These are phyloP conservation scores for Gibbula magus DNA, from an alignment of 2,888 invertebrate genomes.

Conservation along the genomic window DNA sequence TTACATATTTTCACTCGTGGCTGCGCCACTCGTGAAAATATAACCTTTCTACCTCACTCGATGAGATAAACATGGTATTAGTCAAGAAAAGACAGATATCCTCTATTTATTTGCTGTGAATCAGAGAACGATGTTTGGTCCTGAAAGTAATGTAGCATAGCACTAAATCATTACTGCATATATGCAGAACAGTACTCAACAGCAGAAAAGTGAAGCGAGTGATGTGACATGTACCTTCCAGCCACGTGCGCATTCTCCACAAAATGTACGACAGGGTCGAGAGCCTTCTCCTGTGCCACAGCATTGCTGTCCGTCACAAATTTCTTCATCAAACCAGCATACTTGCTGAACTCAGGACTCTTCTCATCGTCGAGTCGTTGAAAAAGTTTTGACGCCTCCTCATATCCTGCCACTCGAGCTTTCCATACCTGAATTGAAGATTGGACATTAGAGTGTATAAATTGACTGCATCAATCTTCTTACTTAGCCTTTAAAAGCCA, in stretches of 20 bases:
- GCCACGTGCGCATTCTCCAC: conserved; percentile 86
- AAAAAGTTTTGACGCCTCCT: conserved; percentile 92
- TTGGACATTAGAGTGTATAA: conserved; percentile 13
- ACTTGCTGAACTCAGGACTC: conserved; percentile 94
- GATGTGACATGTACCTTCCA: conserved; percentile 79
- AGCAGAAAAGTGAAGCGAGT: too few species aligned
- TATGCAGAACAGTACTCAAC: too few species aligned
- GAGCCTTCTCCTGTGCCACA: conserved; percentile 94
- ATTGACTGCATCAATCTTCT: neutral
- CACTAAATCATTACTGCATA: too few species aligned
- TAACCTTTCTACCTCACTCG: too few species aligned
- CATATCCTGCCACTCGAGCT: conserved; percentile 94
- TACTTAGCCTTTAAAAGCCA: neutral
- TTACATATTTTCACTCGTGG: too few species aligned
- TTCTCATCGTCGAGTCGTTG: conserved; percentile 89
- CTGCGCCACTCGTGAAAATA: too few species aligned
- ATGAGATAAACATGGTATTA: too few species aligned
- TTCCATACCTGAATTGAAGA: conserved; percentile 85
- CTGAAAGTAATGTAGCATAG: too few species aligned
- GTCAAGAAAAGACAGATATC: too few species aligned
- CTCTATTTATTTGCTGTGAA: too few species aligned
- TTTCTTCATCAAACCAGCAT: conserved; percentile 91
- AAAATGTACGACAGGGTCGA: conserved; percentile 92
- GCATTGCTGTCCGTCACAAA: conserved; percentile 96
- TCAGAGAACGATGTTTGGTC: too few species aligned